A percentile compares a stretch with the other conserved stretches of the same genome.
phyloP scores from a whole-genome alignment of 2,888 invertebrate species.

The Cyaniris semiargus region DNA sequence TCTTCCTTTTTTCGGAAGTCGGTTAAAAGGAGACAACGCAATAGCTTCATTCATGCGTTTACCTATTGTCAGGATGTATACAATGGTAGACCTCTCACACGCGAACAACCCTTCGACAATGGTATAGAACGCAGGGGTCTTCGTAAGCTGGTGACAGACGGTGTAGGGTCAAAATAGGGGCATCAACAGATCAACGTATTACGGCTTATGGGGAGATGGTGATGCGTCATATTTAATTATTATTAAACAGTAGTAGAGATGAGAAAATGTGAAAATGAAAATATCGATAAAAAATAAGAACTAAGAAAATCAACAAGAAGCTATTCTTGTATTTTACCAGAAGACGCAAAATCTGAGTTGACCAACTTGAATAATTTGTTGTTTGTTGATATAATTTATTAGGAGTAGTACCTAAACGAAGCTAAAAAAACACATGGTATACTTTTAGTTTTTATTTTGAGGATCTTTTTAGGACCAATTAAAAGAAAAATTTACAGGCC shows the following conservation, averaged over 20 bases:
- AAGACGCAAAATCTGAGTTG: not conserved
- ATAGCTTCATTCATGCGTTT: conserved; percentile 64
- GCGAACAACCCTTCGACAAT: conserved; percentile 37
- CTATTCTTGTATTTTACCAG: not conserved
- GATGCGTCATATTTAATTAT: conserved; percentile 78
- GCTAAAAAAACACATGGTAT: too few relatives aligned
- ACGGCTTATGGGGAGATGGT: conserved; percentile 53
- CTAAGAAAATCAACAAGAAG: too few relatives aligned
- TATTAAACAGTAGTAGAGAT: conserved; percentile 67
- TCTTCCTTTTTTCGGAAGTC: too few relatives aligned
- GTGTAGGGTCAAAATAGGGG: conserved; percentile 59
- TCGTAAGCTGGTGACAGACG: conserved; percentile 54
- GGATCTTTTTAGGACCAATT: not conserved
- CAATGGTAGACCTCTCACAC: conserved; percentile 45
- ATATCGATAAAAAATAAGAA: not conserved
- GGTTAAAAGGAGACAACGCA: conserved; percentile 50
- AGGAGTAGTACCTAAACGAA: too few relatives aligned
- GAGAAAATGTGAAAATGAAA: conserved; percentile 46
- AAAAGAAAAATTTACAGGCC: conserved; percentile 4
- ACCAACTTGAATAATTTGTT: not conserved
- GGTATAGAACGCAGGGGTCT: conserved; percentile 49
- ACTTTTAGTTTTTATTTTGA: not conserved
- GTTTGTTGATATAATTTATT: too few relatives aligned
- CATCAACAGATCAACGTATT: conserved; percentile 68
- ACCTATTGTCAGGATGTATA: conserved; percentile 56